A percentile compares a stretch with the other conserved stretches of the same genome.
These are phyloP conservation scores for Henicopernis longicauda DNA, from an alignment of 2,113 vertebrate species.

Conservation along the genomic window DNA sequence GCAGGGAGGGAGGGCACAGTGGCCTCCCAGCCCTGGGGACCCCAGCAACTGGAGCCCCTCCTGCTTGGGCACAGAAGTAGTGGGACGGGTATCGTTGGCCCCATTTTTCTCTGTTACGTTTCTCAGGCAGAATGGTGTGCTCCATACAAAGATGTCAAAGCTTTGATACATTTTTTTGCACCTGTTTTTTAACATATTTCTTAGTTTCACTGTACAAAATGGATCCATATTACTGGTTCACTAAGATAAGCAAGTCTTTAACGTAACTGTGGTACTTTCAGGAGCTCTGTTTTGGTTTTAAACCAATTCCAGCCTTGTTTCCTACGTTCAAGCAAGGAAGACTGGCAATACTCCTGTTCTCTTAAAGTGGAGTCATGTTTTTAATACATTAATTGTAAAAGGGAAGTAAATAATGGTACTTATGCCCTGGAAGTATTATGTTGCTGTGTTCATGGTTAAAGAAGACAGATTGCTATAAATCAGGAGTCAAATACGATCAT, in stretches of 20 bases:
- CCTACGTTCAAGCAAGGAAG: not conserved
- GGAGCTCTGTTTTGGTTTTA: not conserved
- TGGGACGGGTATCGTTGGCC: rapidly evolving
- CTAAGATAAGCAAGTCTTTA: not conserved
- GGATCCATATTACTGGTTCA: not conserved
- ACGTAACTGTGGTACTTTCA: not conserved
- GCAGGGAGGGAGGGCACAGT: rapidly evolving
- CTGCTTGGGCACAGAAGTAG: too few species aligned
- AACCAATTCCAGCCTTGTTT: not conserved
- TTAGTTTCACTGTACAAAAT: not conserved
- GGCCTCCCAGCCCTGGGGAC: too few species aligned
- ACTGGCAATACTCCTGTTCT: not conserved
- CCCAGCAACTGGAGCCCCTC: rapidly evolving
- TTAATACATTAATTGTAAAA: not conserved
- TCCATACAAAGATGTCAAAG: rapidly evolving
- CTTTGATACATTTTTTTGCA: rapidly evolving
- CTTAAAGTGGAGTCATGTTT: not conserved
- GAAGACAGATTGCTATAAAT: not conserved
- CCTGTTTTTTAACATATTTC: not conserved
- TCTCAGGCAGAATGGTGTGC: not conserved
- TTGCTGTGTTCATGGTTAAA: not conserved
- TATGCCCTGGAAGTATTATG: rapidly evolving
- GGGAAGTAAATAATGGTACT: not conserved
- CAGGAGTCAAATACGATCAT: not conserved
- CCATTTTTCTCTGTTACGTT: rapidly evolving